Base-by-base conservation (phyloP, 2,888 invertebrate genomes). In the Autographa gamma region DNA sequence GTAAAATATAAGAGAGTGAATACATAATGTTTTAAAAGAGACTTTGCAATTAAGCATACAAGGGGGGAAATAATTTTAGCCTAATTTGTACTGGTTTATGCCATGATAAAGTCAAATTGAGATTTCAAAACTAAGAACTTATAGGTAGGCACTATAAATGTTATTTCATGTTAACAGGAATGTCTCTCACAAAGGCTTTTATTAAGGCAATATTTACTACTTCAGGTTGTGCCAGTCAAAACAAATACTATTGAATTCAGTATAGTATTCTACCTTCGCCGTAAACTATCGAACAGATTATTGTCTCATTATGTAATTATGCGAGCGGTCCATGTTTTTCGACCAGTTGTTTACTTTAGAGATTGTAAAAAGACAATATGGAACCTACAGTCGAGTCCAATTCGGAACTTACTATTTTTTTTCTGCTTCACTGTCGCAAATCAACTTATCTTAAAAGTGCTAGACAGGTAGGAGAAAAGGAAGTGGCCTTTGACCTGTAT, bases 221-320 rank as follows among this genome's bases (percentile, higher is more conserved):
- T 76, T 76, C 56, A 38, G 6, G 38, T 31, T 31, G 14, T 52
- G 4, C 54, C 54, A 56, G 13, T 56, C 19, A 32, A 19, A 58
- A 56, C 25, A 48, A 52, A 60, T 56, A 31, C 34, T 74, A 92
- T 91, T 77, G 97, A 91, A 98, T 96, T 19, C 97, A 93, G 89
- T 98, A 18, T 97, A 56, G 54, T 56, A 56, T 19, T 13, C 25
- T 56, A 25, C 54, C 54, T 56, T 56, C 13, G 16, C 41, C 41
- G 48, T 48, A 48, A 48, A 48, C 48, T 14, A 48, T 48, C 48
- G 48, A 16, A 48, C 48, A 48, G n/a, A 48, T 48, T 48, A 48
- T 48, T 48, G 48, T 48, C 48, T 48, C 48, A 48, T 48, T 48
- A 48, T 48, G 48, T n/a, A 48, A 48, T 48, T n/a, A n/a, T 48